phyloP scores from a whole-genome alignment of 2,797 vertebrate genomes.

The Catamblyrhynchus diadema region DNA sequence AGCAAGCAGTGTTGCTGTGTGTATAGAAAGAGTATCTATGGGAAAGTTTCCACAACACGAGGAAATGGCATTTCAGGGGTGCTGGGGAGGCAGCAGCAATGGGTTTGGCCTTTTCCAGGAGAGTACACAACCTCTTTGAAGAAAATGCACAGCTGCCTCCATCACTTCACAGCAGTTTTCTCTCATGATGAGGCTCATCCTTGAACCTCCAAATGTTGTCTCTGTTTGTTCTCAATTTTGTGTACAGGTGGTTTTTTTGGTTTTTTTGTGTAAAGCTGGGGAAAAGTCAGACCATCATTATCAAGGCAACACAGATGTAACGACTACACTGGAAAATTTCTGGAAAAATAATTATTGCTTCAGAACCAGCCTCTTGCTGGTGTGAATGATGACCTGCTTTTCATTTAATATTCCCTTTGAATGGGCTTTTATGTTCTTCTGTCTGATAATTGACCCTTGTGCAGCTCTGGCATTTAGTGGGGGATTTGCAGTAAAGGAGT shows the following conservation, averaged over 20 bases:
- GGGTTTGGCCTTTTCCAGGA: not conserved
- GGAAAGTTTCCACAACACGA: not conserved
- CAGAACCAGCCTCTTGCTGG: not conserved
- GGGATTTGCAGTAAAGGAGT: not conserved
- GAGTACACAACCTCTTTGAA: not conserved
- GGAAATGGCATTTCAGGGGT: not conserved
- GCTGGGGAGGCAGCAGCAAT: not conserved
- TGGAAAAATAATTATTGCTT: not conserved
- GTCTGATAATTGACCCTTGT: not conserved
- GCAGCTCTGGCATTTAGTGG: not conserved
- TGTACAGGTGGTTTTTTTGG: fast-evolving
- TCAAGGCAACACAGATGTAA: not conserved
- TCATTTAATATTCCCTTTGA: not conserved
- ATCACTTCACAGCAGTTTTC: not conserved
- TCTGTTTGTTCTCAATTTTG: not conserved
- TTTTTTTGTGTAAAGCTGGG: not conserved
- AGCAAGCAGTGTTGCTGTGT: not conserved
- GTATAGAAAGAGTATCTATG: not conserved
- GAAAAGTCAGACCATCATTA: not conserved
- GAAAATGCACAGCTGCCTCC: not conserved
- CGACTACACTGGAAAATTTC: not conserved
- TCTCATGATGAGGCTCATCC: not conserved
- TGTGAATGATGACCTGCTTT: not conserved
- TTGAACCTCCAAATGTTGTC: not conserved
- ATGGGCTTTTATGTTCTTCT: not conserved